Percentiles rank a stretch among this genome's conserved stretches.
phyloP scores from a whole-genome alignment of 2,888 invertebrate genomes.

The Linhomoeus sp. region DNA sequence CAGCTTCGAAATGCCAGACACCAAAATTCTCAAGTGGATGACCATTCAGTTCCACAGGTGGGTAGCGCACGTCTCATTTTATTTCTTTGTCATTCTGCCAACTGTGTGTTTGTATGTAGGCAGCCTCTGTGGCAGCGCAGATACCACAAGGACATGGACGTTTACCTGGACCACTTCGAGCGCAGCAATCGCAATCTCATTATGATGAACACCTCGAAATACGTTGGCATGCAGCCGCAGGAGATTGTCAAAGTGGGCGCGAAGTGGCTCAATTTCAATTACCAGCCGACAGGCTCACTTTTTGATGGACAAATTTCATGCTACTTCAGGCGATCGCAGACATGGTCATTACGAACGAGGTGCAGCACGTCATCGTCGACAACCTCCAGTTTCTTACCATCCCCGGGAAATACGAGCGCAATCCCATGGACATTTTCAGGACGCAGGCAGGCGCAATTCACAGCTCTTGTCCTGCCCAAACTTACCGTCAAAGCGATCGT shows the following conservation, averaged over 20 bases:
- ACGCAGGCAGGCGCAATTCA: too few species aligned
- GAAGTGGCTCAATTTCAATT: too few species aligned
- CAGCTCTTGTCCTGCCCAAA: too few species aligned
- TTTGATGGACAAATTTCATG: too few species aligned
- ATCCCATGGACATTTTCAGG: background rate
- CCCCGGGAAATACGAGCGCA: background rate
- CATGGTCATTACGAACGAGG: background rate
- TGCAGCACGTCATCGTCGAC: background rate
- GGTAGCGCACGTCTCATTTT: background rate
- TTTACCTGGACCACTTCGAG: conserved; percentile 24
- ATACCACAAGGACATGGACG: conserved; percentile 18
- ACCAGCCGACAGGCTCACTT: too few species aligned
- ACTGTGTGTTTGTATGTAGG: conserved; percentile 14
- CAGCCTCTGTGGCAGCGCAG: conserved; percentile 20
- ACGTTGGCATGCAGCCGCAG: conserved; percentile 16
- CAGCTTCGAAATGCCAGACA: conserved; percentile 25
- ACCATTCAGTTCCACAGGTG: conserved; percentile 24
- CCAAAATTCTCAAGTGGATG: conserved; percentile 25
- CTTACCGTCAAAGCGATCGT: too few species aligned
- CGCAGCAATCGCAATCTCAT: conserved; percentile 17
- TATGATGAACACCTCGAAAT: conserved; percentile 20
- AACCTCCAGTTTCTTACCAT: background rate
- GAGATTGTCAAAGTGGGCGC: conserved; percentile 19
- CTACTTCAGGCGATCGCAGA: background rate
- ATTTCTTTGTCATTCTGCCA: background rate